Conservation (phyloP, 2,113 vertebrate genomes). For the Chaenocephalus aceratus region DNA sequence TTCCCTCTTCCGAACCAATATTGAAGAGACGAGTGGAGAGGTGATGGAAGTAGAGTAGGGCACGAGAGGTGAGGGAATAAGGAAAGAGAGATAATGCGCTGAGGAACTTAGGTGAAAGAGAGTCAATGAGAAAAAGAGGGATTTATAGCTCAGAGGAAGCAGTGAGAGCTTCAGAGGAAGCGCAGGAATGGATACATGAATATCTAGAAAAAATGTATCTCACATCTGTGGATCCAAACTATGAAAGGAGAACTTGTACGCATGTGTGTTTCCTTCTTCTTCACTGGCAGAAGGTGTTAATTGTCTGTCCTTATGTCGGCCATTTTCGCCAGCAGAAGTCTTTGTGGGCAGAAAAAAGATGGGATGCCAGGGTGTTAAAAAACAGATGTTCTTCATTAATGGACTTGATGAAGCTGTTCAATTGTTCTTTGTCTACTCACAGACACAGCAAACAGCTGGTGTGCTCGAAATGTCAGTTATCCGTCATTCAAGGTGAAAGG, state of each 20-base stretch:
- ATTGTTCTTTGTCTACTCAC: slow-evolving; percentile 57
- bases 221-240: neutral
- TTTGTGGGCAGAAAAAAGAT: slow-evolving; percentile 41
- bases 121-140: slow-evolving; percentile 1
- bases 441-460: slow-evolving; percentile 57
- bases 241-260: slow-evolving; percentile 12
- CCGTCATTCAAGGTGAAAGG: slow-evolving; percentile 44
- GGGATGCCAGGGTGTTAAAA: slow-evolving; percentile 34
- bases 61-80: slow-evolving; percentile 37
- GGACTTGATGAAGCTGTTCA: slow-evolving; percentile 57
- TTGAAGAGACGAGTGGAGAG: slow-evolving; percentile 19
- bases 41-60: slow-evolving; percentile 60
- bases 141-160: neutral
- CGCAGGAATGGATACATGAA: neutral
- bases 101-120: slow-evolving; percentile 29
- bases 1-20: slow-evolving; percentile 27
- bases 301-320: slow-evolving; percentile 37
- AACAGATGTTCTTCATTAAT: slow-evolving; percentile 72
- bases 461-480: slow-evolving; percentile 54
- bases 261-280: neutral
- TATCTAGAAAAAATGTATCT: neutral
- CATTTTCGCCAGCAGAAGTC: slow-evolving; percentile 50
- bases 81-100: slow-evolving; percentile 50
- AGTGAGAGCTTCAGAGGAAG: neutral
- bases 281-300: slow-evolving; percentile 52